These are phyloP conservation scores for Myanophis thanlyinensis DNA, from an alignment of 2,113 vertebrate species.

Conservation along the genomic window DNA sequence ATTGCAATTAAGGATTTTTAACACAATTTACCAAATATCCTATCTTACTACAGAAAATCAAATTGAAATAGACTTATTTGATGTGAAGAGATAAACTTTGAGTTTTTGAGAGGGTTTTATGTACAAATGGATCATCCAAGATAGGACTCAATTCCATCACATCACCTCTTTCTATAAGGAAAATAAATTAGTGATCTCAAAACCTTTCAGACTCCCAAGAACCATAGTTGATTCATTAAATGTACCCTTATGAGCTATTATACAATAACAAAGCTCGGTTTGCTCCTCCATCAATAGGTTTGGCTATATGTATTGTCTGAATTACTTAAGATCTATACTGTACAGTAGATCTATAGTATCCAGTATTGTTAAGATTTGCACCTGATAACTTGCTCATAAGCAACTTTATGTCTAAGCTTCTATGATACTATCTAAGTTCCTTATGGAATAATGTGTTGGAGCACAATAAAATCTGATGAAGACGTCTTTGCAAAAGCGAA, in stretches of 20 bases:
- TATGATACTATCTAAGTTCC: background rate
- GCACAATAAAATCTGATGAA: conserved; percentile 19
- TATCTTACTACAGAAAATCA: background rate
- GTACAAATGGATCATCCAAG: background rate
- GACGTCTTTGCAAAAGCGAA: background rate
- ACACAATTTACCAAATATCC: too few relatives aligned
- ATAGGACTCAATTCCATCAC: background rate
- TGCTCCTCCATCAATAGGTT: background rate
- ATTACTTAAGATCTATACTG: background rate
- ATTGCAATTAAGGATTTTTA: background rate
- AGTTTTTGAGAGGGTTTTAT: background rate
- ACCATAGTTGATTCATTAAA: background rate
- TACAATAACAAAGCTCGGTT: background rate
- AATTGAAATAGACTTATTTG: background rate
- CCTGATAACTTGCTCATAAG: background rate
- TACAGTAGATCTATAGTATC: background rate
- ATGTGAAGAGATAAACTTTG: background rate
- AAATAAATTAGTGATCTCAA: background rate
- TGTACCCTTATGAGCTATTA: background rate
- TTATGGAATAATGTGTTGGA: conserved; percentile 11
- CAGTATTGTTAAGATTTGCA: background rate
- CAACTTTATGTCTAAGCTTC: conserved; percentile 2
- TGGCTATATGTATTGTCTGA: background rate
- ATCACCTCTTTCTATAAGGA: background rate
- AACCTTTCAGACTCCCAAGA: background rate